Evolutionary conservation across 2,888 invertebrate genomes (phyloP).

Genomic region (Anarsia innoxiella): DNA sequence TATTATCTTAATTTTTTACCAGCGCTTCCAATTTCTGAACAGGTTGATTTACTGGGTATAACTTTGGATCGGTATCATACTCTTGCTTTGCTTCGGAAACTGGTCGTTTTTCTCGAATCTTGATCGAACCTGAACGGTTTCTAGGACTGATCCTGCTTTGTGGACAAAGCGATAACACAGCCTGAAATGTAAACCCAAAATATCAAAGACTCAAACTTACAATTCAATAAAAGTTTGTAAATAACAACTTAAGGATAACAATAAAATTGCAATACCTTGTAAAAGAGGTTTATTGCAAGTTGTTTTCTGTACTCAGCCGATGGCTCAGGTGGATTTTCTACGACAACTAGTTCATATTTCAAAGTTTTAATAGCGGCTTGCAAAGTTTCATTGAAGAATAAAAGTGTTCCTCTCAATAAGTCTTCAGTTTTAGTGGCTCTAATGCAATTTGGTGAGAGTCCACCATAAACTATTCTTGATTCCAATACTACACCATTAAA

Average conservation of each 20-base stretch:
- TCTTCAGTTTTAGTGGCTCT: constrained; percentile 72
- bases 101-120: constrained; percentile 23
- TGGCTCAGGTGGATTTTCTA: constrained; percentile 64
- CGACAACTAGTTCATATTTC: constrained; percentile 34
- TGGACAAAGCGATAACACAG: constrained; percentile 66
- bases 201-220: not conserved
- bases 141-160: constrained; percentile 31
- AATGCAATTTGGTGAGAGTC: constrained; percentile 57
- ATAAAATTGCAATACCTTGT: too few relatives aligned
- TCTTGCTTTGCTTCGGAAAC: constrained; percentile 75
- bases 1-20: too few relatives aligned
- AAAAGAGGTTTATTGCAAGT: constrained; percentile 77
- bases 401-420: constrained; percentile 54
- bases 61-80: constrained; percentile 75
- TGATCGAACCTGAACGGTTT: constrained; percentile 24
- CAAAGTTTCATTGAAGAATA: constrained; percentile 52
- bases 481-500: constrained; percentile 46
- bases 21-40: constrained; percentile 78
- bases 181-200: constrained; percentile 35
- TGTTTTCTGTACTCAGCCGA: constrained; percentile 74
- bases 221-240: not conserved
- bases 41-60: constrained; percentile 81
- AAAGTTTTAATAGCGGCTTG: constrained; percentile 42
- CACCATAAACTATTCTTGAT: constrained; percentile 77
- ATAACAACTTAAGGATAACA: constrained; percentile 12